Evolutionary conservation across 2,113 vertebrate genomes (phyloP), one percentile per base, ranked within the genome.

Genomic region (Taxidea taxus): DNA sequence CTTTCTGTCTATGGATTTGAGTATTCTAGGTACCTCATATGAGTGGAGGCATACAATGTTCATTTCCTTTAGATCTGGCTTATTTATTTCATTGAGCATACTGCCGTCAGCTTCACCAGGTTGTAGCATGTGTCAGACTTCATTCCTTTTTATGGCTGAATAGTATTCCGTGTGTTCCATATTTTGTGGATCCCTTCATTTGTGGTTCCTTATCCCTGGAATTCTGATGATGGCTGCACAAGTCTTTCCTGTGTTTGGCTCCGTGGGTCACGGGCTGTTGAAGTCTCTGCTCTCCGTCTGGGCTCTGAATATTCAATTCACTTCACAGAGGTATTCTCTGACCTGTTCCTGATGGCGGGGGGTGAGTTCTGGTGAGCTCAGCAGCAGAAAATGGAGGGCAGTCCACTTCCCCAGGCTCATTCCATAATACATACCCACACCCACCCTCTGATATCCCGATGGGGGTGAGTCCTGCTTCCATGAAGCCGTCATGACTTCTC

Each of bases 41-140:
- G 47, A 37, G 27, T 10, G 31, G 44, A n/a, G 16, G n/a, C 27
- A 23, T 54, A 18, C 39, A 29, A 5, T 44, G 12, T 25, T n/a
- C 42, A 75, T 42, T 47, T 68, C 34, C 42, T 86, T 58, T 42
- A 34, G 9, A 51, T 31, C 82, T 14, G 72, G 54, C 42, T 62
- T 42, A 3, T 49, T 34, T 39, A 4, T 49, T 27, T 39, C 60
- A 6, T 15, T 42, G 25, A 60, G 74, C 72, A 9, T 56, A 29
- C 39, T 14, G 31, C 8, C 47, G 18, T 4, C 18, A 15, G n/a
- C 16, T 49, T 23, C 23, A 21, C 54, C 16, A 7, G 0, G 0
- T 58, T 13, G 27, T 6, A 31, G 31, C 42, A 3, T 13, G 9
- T 21, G 90, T 51, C 62, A 29, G 34, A 29, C 66, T 37, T 37